Percentiles rank a stretch among this genome's conserved stretches.
Evolutionary conservation across 2,113 vertebrate species (phyloP).

Genomic region (Typhlomys cinereus): DNA sequence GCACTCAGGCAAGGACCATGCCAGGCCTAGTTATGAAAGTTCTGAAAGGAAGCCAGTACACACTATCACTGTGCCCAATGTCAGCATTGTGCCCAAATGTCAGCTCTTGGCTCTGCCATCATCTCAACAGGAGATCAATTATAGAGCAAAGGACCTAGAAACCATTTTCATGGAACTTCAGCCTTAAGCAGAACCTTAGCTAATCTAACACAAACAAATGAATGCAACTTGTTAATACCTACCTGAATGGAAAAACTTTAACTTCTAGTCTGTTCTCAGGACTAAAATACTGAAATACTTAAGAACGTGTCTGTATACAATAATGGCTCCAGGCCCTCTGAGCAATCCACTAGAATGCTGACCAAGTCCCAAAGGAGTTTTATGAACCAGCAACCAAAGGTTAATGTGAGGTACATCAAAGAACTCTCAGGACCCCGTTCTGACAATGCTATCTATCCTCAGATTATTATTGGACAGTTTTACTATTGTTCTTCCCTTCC

Average conservation of each 20-base stretch:
- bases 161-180: conserved; percentile 33
- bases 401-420: neutral
- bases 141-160: conserved; percentile 53
- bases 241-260: conserved; percentile 25
- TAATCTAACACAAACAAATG: conserved; percentile 44
- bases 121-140: neutral
- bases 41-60: neutral
- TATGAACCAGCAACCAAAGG: neutral
- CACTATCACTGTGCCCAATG: neutral
- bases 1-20: neutral
- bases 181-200: conserved; percentile 11
- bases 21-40: neutral
- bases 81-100: neutral
- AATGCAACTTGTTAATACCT: conserved; percentile 41
- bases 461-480: neutral
- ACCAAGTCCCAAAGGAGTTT: neutral
- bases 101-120: neutral
- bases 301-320: neutral
- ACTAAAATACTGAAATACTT: conserved; percentile 1
- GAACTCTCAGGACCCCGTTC: neutral
- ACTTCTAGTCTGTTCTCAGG: neutral
- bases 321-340: neutral
- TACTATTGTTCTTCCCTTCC: neutral
- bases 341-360: neutral
- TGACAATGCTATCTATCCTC: neutral